phyloP scores from a whole-genome alignment of 1,140 invertebrate genomes.

The Sycophila sp. region DNA sequence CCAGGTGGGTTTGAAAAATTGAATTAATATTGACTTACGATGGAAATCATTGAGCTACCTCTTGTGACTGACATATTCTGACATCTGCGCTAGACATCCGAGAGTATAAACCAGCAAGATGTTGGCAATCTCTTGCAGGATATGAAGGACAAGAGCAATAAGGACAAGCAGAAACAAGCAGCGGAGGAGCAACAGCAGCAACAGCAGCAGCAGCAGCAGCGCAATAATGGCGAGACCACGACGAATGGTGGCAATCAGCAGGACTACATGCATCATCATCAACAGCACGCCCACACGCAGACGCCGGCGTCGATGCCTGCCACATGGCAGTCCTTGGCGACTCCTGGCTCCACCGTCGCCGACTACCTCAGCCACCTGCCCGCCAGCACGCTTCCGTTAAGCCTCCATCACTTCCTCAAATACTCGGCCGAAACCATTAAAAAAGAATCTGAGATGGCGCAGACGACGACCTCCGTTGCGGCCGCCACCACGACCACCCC shows the following conservation, averaged over 20 bases:
- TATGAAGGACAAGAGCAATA: conserved; percentile 39
- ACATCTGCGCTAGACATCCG: conserved; percentile 57
- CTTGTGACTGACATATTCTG: too few species aligned
- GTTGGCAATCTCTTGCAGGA: conserved; percentile 64
- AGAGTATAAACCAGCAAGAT: conserved; percentile 63
- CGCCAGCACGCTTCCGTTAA: conserved; percentile 78
- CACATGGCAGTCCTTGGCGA: conserved; percentile 79
- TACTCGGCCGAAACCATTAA: conserved; percentile 83
- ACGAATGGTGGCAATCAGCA: conserved; percentile 58
- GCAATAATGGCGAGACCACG: conserved; percentile 49
- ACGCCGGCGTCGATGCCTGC: conserved; percentile 66
- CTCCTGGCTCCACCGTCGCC: conserved; percentile 80
- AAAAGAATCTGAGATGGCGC: conserved; percentile 74
- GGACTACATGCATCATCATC: conserved; percentile 63
- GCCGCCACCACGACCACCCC: conserved; percentile 66
- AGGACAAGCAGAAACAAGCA: conserved; percentile 63
- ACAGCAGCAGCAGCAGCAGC: conserved; percentile 56
- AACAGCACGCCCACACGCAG: conserved; percentile 65
- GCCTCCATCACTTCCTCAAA: conserved; percentile 84
- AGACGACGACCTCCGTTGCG: conserved; percentile 65
- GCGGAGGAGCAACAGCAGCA: conserved; percentile 63
- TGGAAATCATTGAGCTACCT: not conserved
- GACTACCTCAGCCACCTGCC: conserved; percentile 83
- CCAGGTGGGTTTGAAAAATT: too few species aligned
- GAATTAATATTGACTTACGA: too few species aligned